Evolutionary conservation across 2,113 vertebrate species (phyloP), one percentile per base, ranked within the genome.

Genomic region (Proterorhinus semilunaris): DNA sequence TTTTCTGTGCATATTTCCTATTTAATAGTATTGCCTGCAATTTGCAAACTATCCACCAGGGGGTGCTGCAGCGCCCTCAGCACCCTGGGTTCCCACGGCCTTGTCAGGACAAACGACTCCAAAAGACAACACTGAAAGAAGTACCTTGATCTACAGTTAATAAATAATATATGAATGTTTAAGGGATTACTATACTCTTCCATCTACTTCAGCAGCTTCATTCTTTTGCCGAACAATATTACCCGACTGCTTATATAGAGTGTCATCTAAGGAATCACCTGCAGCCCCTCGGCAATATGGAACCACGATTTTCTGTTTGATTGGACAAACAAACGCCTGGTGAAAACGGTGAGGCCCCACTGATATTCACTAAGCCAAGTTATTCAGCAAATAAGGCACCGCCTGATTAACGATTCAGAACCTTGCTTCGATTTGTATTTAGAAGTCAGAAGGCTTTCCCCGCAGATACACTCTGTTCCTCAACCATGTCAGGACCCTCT

Each of bases 341-440:
- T 69, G 43, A 72, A 73, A 55, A 21, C 6, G 66, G 55, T 72
- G n/a, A 74, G 69, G 58, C 54, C 44, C 55, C 27, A 47, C 66
- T n/a, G 50, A 84, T 71, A 79, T 71, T 79, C 16, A 78, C 72
- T 7, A 76, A 11, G 3, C 15, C 4, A 7, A n/a, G 15, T 59
- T 71, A 62, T 69, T 62, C 36, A 16, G 27, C 16, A 66, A 15
- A 81, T 69, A 54, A 71, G 45, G 45, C 21, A 53, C 11, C 15
- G 47, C 7, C 3, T 65, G 48, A 69, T 82, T 64, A 61, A 75
- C 69, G 73, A 84, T 85, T 82, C 57, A 66, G 58, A 77, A 21
- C 46, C 47, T 4, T 12, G 63, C 8, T 71, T 64, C 2, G 27
- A 70, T 71, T 69, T 8, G 46, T 54, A 46, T 62, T 75, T 77